These are phyloP conservation scores for Merluccius polli DNA, from an alignment of 2,797 vertebrate genomes.

Conservation along the genomic window DNA sequence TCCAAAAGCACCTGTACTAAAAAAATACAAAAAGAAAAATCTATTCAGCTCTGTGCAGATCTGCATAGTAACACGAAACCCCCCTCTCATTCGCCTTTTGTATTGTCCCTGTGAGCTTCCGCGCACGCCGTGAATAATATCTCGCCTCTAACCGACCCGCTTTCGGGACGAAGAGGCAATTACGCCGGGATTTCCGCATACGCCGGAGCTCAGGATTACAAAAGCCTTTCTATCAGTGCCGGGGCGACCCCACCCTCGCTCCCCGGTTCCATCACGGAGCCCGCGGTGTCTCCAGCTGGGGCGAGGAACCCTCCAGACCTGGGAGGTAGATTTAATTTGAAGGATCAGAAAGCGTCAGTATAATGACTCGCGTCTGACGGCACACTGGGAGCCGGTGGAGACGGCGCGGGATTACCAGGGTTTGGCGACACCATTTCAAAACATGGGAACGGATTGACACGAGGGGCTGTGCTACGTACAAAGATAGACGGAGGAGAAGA, in stretches of 20 bases:
- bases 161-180: conserved; percentile 64
- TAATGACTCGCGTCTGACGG: conserved; percentile 56
- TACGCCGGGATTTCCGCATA: conserved; percentile 71
- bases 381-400: conserved; percentile 48
- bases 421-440: conserved; percentile 53
- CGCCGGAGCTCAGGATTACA: conserved; percentile 65
- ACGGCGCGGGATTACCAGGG: conserved; percentile 55
- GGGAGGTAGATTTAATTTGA: conserved; percentile 66
- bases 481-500: neutral
- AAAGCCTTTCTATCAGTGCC: conserved; percentile 59
- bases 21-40: conserved; percentile 17
- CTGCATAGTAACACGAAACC: conserved; percentile 59
- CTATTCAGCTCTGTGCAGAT: conserved; percentile 53
- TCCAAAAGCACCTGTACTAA: conserved; percentile 53
- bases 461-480: conserved; percentile 18
- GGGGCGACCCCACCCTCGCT: conserved; percentile 56
- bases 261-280: conserved; percentile 47
- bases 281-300: conserved; percentile 52
- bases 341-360: conserved; percentile 63
- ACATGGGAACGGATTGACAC: conserved; percentile 38
- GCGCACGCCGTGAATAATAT: conserved; percentile 52
- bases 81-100: conserved; percentile 5
- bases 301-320: conserved; percentile 48
- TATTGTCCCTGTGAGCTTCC: conserved; percentile 62
- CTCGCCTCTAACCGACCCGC: conserved; percentile 56